Base-by-base conservation (phyloP, 2,797 vertebrate genomes). In the Steatocranus sp. region DNA sequence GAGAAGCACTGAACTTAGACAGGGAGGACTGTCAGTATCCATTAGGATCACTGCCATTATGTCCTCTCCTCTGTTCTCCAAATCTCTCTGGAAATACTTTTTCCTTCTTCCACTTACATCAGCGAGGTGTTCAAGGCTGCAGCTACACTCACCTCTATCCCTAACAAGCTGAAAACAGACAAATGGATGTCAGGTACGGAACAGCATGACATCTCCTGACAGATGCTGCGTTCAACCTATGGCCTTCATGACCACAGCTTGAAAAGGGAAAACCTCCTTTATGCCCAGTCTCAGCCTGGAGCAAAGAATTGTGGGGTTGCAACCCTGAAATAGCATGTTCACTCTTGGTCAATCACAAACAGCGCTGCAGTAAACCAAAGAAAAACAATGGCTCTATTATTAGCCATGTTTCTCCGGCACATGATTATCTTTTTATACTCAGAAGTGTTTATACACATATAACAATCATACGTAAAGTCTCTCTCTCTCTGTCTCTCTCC, bases 401-500 rank as follows among this genome's bases (percentile, higher is more conserved):
- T 83, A 78, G 46, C 73, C 11, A 12, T 61, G 82, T 87, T 83
- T 84, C 83, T 82, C 78, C 77, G 48, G 86, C 84, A 80, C 73
- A 86, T 75, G 83, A 90, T 90, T 80, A 86, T 90, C 77, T 89
- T 86, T 93, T 91, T 87, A 89, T 83, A 84, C 86, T 83, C 41
- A 32, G 18, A 68, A 73, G 79, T 86, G 82, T 88, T 90, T 87
- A 88, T 74, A 76, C 63, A 84, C 70, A 78, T 53, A 14, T 27
- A 53, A 18, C 75, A n/a, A 79, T 78, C 81, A 84, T 81, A 3
- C 73, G 54, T 58, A 61, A 82, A 54, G 34, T 23, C 49, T 38
- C 2, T 8, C 38, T 9, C 76, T 66, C n/a, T 41, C 68, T 9
- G 3, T 11, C 27, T 18, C 54, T 58, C 18, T 30, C 15, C 5